Evolutionary conservation across 2,888 invertebrate species (phyloP).

Genomic region (Odontocerum albicorne): DNA sequence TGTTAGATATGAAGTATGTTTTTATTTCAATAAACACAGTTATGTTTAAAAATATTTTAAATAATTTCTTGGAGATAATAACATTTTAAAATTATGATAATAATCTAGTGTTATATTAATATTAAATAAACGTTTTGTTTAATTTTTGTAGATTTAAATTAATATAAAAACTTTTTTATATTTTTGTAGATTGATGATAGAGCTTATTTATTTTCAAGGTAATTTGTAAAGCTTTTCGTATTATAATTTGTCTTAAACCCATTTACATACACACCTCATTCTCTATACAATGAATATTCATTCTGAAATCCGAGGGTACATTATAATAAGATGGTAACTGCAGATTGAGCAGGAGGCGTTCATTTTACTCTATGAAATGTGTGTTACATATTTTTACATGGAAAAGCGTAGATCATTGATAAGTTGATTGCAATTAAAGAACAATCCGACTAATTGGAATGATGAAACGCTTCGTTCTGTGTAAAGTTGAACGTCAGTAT

Average conservation of each 20-base stretch:
- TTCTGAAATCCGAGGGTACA: conserved; percentile 1
- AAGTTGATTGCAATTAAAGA: conserved; percentile 28
- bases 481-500: conserved; percentile 9
- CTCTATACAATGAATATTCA: conserved; percentile 22
- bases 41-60: no score
- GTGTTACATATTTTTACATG: conserved; percentile 21
- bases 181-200: no score
- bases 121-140: no score
- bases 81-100: no score
- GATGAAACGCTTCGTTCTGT: conserved; percentile 26
- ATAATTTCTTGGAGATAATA: no score
- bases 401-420: conserved; percentile 23
- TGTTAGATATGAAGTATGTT: no score
- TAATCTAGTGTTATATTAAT: no score
- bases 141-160: no score
- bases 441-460: conserved; percentile 33
- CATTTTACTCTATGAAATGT: conserved; percentile 12
- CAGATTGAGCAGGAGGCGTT: conserved; percentile 19
- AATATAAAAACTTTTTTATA: no score
- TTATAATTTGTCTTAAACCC: conserved; percentile 22
- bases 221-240: no score
- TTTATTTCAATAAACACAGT: no score
- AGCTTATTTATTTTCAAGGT: no score
- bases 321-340: conserved; percentile 15
- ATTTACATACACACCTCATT: conserved; percentile 18